A percentile compares a stretch with the other conserved stretches of the same genome.
phyloP scores from a whole-genome alignment of 2,888 invertebrate genomes.

The Nomada hirtipes region DNA sequence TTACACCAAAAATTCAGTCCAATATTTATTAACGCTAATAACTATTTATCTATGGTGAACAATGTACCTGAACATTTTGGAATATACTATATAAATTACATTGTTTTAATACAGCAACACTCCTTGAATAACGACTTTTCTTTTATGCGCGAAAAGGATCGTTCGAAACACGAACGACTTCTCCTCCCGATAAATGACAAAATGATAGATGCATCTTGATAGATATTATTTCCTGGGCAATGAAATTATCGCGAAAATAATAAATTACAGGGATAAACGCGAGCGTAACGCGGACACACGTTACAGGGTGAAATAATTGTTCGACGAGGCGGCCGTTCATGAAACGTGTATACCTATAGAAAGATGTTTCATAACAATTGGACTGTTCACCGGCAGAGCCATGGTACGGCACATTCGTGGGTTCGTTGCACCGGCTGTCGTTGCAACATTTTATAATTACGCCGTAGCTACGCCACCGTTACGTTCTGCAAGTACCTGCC shows the following conservation, averaged over 20 bases:
- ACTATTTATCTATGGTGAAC: too few species aligned
- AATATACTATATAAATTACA: too few species aligned
- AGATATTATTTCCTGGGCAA: not conserved
- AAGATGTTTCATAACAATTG: conserved; percentile 66
- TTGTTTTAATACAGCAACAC: too few species aligned
- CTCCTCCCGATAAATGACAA: too few species aligned
- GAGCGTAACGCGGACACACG: not conserved
- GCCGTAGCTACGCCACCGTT: conserved; percentile 64
- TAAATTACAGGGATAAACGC: not conserved
- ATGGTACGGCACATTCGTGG: conserved; percentile 63
- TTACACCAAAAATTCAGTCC: too few species aligned
- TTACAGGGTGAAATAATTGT: conserved; percentile 22
- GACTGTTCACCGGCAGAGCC: conserved; percentile 56
- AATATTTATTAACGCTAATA: too few species aligned
- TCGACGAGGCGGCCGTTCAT: conserved; percentile 24
- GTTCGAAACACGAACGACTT: not conserved
- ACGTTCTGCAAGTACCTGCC: conserved; percentile 70
- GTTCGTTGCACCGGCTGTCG: conserved; percentile 77
- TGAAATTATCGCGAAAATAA: not conserved
- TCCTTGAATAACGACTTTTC: too few species aligned
- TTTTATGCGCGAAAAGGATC: too few species aligned
- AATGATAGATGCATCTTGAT: too few species aligned
- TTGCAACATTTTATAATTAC: conserved; percentile 80
- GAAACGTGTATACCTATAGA: conserved; percentile 39
- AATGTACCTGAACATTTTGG: too few species aligned